Percentiles rank a stretch among this genome's conserved stretches.
phyloP scores from a whole-genome alignment of 2,888 invertebrate species.

The Athalia cordata region DNA sequence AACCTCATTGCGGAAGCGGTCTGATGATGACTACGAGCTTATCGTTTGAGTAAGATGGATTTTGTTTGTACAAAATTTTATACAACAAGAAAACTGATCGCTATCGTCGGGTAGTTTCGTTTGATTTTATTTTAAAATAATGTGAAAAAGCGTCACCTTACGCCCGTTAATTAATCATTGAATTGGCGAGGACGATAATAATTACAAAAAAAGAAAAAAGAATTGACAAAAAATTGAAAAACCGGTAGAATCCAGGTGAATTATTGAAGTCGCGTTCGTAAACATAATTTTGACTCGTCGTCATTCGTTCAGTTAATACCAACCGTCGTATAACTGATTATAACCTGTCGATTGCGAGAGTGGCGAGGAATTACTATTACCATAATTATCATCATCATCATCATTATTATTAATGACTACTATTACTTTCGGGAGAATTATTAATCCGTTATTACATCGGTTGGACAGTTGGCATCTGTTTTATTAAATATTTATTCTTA shows the following conservation, averaged over 20 bases:
- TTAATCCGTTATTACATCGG: background rate
- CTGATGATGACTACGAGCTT: background rate
- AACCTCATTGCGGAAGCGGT: background rate
- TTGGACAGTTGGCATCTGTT: constrained; percentile 16
- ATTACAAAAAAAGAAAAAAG: background rate
- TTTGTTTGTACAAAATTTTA: background rate
- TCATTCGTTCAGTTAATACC: background rate
- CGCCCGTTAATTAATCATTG: constrained; percentile 23
- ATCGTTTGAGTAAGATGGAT: background rate
- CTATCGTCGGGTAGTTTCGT: background rate
- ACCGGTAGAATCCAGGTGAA: background rate
- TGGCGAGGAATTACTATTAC: no score
- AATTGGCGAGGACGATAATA: background rate
- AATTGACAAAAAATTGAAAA: background rate
- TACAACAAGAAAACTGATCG: background rate
- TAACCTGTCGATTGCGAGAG: background rate
- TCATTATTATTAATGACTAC: no score
- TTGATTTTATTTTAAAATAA: background rate
- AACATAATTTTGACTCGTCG: background rate
- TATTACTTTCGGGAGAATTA: background rate
- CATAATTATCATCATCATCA: no score
- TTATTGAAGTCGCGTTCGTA: background rate
- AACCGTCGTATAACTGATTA: background rate
- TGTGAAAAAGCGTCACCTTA: constrained; percentile 6
- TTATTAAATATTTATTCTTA: constrained; percentile 46